Evolutionary conservation across 2,113 vertebrate species (phyloP).

Genomic region (Pomatorhinus ruficollis): DNA sequence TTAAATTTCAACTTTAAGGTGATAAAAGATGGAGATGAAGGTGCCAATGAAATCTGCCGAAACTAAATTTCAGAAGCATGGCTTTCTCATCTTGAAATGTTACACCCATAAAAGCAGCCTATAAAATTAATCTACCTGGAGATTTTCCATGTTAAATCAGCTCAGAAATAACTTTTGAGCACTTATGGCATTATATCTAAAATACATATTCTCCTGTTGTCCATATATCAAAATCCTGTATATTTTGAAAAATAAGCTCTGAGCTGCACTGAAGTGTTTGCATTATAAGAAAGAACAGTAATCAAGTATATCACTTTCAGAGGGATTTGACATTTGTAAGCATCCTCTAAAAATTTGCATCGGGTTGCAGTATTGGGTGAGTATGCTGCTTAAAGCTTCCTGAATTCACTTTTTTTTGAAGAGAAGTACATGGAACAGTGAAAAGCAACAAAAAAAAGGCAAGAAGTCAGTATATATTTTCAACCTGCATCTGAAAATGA

Average conservation of each 20-base stretch:
- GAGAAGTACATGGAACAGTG: neutral
- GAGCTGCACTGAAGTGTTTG: constrained; percentile 58
- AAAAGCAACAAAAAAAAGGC: neutral
- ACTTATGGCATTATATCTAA: constrained; percentile 43
- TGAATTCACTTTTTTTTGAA: neutral
- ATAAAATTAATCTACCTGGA: constrained; percentile 72
- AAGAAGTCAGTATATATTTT: neutral
- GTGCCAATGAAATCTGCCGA: constrained; percentile 49
- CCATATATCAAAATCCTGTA: constrained; percentile 31
- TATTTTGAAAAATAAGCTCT: constrained; percentile 17
- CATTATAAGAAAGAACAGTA: constrained; percentile 59
- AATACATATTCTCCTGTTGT: constrained; percentile 36
- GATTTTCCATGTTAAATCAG: constrained; percentile 64
- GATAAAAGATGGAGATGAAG: constrained; percentile 57
- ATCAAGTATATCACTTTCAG: constrained; percentile 60
- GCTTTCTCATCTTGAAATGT: constrained; percentile 72
- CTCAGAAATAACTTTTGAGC: constrained; percentile 63
- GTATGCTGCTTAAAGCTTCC: neutral
- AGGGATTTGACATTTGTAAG: constrained; percentile 54
- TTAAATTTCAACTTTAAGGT: constrained; percentile 57
- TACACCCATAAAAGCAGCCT: constrained; percentile 58
- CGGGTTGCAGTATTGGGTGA: neutral
- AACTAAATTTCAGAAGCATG: constrained; percentile 57
- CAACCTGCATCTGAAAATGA: neutral
- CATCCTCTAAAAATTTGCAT: constrained; percentile 54